Evolutionary conservation across 2,888 invertebrate species (phyloP).

Genomic region (Dusona sp.): DNA sequence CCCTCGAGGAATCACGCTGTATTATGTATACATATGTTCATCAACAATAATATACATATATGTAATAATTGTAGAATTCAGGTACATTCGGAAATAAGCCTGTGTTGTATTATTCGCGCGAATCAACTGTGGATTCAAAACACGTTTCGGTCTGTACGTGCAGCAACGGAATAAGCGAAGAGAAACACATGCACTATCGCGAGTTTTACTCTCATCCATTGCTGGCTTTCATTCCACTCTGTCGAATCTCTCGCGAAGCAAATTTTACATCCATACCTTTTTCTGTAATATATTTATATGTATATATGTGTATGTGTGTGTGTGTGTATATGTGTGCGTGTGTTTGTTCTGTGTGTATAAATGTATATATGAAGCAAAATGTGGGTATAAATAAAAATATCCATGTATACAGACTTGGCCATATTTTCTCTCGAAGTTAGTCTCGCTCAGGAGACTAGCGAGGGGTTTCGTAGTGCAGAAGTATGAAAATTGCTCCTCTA

Average conservation of each 20-base stretch:
- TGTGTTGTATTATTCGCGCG: constrained; percentile 65
- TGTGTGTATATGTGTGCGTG: too few relatives aligned
- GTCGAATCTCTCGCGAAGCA: constrained; percentile 45
- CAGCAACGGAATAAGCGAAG: constrained; percentile 57
- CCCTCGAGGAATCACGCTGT: constrained; percentile 52
- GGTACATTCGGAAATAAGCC: constrained; percentile 29
- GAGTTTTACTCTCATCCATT: constrained; percentile 21
- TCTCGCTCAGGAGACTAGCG: constrained; percentile 6
- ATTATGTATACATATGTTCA: neutral
- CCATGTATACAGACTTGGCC: neutral
- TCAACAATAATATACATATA: constrained; percentile 19
- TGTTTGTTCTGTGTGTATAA: too few relatives aligned
- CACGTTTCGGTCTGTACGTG: constrained; percentile 66
- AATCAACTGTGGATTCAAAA: constrained; percentile 64
- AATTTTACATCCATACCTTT: constrained; percentile 28
- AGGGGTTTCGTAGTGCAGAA: constrained; percentile 29
- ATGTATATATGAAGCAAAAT: neutral
- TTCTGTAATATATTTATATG: constrained; percentile 11
- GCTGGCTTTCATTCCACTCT: constrained; percentile 59
- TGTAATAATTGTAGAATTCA: constrained; percentile 14
- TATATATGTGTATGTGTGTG: neutral
- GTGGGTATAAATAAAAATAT: neutral
- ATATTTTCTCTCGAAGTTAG: constrained; percentile 2
- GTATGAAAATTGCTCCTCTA: constrained; percentile 69
- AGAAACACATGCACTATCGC: constrained; percentile 29